Base-by-base conservation (phyloP, 2,888 invertebrate genomes). In the Diaphora mendica region DNA sequence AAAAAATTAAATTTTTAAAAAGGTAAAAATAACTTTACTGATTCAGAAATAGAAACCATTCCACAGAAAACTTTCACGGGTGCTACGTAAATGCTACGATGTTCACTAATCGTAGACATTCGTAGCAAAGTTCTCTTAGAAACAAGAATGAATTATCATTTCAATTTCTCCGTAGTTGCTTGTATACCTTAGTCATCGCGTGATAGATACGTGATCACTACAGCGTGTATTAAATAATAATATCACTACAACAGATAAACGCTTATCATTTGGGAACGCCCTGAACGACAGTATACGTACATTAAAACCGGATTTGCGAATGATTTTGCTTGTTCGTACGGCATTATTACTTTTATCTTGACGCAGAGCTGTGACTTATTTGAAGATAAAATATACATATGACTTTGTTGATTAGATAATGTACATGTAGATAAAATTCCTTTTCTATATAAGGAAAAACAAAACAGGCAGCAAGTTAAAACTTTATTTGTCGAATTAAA, bases 241-340 rank as follows among this genome's bases (percentile, higher is more conserved):
- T 51, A 69, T 26, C n/a, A 64, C 55, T 65, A 71, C 65, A 33
- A 55, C 51, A 65, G 35, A 35, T 65, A 62, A 64, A 39, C n/a
- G 8, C 64, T 44, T 72, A 72, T 72, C 72, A 44, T 68, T 48
- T 73, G 73, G 73, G 73, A 73, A 65, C 73, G 72, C 66, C 67
- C 67, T 72, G 59, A 13, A 33, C 11, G 42, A 64, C 64, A 65
- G 35, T 71, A 23, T 64, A 33, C 33, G n/a, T 42, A 23, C 26
- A 35, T 55, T n/a, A n/a, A 42, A 71, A 71, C 71, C 71, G 65
- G 71, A 71, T 71, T 64, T 30, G 39, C 44, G 51, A 70, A 33
- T 68, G 35, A 70, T 42, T 55, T n/a, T 42, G 17, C 30, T 62
- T 62, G 48, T 67, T 48, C 48, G 33, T 67, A 67, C 67, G 11